Evolutionary conservation across 2,113 vertebrate species (phyloP).

Genomic region (Callionymus lyra): DNA sequence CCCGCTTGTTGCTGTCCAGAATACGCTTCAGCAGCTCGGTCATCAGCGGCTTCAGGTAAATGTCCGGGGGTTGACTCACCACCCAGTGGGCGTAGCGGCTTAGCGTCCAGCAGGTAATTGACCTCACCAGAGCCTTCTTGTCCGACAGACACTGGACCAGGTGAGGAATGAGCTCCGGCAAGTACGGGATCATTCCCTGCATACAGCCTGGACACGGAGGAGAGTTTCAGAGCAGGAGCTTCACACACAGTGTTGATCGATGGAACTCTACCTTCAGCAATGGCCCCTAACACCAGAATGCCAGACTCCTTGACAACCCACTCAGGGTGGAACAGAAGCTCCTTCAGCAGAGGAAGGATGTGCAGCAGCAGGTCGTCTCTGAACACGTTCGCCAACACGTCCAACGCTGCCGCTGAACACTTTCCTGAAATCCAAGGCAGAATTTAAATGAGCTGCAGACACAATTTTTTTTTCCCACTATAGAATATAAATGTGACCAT

Average conservation of each 20-base stretch:
- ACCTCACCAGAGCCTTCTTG: constrained; percentile 87
- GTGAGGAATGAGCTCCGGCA: constrained; percentile 89
- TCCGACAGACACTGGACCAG: constrained; percentile 87
- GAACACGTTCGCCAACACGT: constrained; percentile 93
- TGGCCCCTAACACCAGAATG: constrained; percentile 92
- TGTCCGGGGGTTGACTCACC: constrained; percentile 85
- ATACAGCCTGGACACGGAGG: constrained; percentile 74
- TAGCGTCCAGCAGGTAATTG: constrained; percentile 92
- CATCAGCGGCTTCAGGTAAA: constrained; percentile 91
- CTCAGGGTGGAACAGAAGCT: constrained; percentile 89
- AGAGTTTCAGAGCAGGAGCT: too few relatives aligned
- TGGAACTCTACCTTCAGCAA: constrained; percentile 79
- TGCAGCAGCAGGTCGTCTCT: constrained; percentile 88
- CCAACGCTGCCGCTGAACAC: constrained; percentile 90
- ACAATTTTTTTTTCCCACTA: too few relatives aligned
- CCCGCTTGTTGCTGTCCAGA: constrained; percentile 89
- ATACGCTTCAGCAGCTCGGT: constrained; percentile 89
- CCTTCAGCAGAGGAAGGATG: constrained; percentile 88
- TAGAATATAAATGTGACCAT: too few relatives aligned
- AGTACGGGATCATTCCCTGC: constrained; percentile 93
- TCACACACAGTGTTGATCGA: too few relatives aligned
- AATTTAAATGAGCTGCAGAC: too few relatives aligned
- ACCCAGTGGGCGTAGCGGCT: constrained; percentile 96
- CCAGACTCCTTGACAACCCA: constrained; percentile 97
- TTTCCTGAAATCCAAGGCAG: constrained; percentile 68